Evolutionary conservation across 2,113 vertebrate genomes (phyloP).

Genomic region (Chionodraco myersi): DNA sequence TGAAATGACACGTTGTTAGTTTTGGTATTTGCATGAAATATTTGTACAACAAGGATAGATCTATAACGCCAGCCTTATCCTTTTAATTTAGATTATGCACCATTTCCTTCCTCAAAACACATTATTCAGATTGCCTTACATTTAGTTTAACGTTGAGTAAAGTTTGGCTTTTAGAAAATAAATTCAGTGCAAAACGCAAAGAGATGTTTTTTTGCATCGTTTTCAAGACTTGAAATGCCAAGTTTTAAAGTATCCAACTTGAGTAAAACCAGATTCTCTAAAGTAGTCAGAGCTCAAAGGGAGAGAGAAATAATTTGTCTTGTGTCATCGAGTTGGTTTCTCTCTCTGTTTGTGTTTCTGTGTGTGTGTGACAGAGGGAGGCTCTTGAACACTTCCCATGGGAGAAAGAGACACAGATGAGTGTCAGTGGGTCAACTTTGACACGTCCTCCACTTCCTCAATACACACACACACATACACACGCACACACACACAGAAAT

Average conservation of each 20-base stretch:
- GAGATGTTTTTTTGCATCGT: too few relatives aligned
- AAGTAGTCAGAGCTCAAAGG: background rate
- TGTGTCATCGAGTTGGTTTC: background rate
- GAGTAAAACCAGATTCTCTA: too few relatives aligned
- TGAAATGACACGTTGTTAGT: background rate
- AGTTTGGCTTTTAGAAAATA: too few relatives aligned
- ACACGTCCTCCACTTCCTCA: constrained; percentile 76
- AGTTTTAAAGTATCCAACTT: too few relatives aligned
- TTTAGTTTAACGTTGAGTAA: too few relatives aligned
- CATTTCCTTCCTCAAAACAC: too few relatives aligned
- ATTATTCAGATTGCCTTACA: too few relatives aligned
- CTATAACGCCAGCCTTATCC: background rate
- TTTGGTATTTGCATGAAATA: background rate
- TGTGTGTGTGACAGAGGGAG: constrained; percentile 37
- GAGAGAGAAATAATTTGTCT: background rate
- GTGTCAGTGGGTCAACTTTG: constrained; percentile 75
- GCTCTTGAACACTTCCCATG: constrained; percentile 68
- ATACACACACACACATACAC: constrained; percentile 16
- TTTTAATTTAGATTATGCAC: background rate
- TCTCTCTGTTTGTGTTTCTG: constrained; percentile 13
- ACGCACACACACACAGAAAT: background rate
- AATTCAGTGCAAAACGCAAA: too few relatives aligned
- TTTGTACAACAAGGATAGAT: background rate
- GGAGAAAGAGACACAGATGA: constrained; percentile 62
- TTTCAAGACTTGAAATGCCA: too few relatives aligned